A percentile compares a stretch with the other conserved stretches of the same genome.
Conservation (phyloP, 2,113 vertebrate genomes). For the Isurus oxyrinchus region DNA sequence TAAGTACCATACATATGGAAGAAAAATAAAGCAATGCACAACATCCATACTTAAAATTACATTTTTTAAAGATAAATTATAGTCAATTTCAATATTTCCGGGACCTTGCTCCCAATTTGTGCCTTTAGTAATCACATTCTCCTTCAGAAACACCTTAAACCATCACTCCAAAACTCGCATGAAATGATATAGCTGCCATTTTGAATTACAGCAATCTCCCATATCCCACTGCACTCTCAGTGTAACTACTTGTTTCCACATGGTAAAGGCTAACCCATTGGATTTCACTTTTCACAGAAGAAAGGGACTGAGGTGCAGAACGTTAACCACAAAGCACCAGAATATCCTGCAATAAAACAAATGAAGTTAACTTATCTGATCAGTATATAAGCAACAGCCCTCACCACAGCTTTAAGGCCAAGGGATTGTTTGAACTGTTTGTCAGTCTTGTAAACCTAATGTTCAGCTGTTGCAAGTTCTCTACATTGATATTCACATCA, state of each 20-base stretch:
- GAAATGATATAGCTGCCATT: background rate
- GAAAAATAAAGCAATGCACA: background rate
- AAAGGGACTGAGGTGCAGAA: background rate
- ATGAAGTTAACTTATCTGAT: background rate
- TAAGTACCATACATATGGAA: background rate
- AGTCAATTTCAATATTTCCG: background rate
- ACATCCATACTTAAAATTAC: background rate
- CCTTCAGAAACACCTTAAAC: background rate
- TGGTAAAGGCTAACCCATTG: background rate
- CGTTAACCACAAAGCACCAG: background rate
- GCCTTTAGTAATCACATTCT: background rate
- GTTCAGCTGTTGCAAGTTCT: background rate
- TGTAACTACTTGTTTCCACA: background rate
- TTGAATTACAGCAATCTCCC: background rate
- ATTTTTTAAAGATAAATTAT: background rate
- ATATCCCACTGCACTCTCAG: background rate
- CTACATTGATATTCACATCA: background rate
- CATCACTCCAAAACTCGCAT: background rate
- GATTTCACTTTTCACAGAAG: background rate
- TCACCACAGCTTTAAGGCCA: background rate
- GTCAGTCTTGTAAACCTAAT: background rate
- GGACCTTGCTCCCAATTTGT: background rate
- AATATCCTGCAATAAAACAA: background rate
- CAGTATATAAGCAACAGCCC: background rate
- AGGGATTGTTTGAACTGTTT: background rate